Evolutionary conservation across 2,888 invertebrate genomes (phyloP).

Genomic region (Andrena bucephala): DNA sequence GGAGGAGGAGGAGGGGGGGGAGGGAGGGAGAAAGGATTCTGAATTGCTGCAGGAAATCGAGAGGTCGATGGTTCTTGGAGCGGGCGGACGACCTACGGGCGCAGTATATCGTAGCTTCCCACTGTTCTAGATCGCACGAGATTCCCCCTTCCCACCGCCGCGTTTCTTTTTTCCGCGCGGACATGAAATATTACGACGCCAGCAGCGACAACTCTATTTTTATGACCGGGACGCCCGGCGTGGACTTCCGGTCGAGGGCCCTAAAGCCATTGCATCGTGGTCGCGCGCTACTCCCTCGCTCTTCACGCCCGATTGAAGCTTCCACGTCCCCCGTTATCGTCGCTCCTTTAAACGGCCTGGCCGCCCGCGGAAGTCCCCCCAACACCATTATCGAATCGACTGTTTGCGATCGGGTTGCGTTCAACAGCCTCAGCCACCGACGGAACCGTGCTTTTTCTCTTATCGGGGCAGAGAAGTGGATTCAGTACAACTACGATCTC

Average conservation of each 20-base stretch:
- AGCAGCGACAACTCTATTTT: slow-evolving; percentile 75
- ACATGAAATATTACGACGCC: slow-evolving; percentile 77
- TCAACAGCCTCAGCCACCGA: neutral
- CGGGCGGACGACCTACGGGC: slow-evolving; percentile 1
- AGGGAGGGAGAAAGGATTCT: slow-evolving; percentile 7
- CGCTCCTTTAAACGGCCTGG: slow-evolving; percentile 13
- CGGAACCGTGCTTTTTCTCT: too few species aligned
- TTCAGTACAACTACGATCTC: too few species aligned
- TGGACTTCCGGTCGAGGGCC: slow-evolving; percentile 67
- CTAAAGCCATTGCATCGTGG: slow-evolving; percentile 63
- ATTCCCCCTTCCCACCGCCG: slow-evolving; percentile 16
- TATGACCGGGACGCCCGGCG: slow-evolving; percentile 62
- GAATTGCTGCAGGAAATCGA: slow-evolving; percentile 51
- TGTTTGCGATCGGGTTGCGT: too few species aligned
- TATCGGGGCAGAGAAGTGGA: too few species aligned
- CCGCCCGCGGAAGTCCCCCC: slow-evolving; percentile 19
- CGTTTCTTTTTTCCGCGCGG: slow-evolving; percentile 19
- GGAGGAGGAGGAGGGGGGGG: neutral
- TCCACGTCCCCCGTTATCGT: slow-evolving; percentile 28
- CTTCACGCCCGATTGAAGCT: slow-evolving; percentile 48
- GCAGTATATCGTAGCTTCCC: slow-evolving; percentile 11
- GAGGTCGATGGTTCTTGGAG: slow-evolving; percentile 41
- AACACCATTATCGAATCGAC: slow-evolving; percentile 20
- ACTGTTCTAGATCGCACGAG: slow-evolving; percentile 42
- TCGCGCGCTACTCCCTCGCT: slow-evolving; percentile 32